These are phyloP conservation scores for Probosciger aterrimus DNA, from an alignment of 2,113 vertebrate species.

Conservation along the genomic window DNA sequence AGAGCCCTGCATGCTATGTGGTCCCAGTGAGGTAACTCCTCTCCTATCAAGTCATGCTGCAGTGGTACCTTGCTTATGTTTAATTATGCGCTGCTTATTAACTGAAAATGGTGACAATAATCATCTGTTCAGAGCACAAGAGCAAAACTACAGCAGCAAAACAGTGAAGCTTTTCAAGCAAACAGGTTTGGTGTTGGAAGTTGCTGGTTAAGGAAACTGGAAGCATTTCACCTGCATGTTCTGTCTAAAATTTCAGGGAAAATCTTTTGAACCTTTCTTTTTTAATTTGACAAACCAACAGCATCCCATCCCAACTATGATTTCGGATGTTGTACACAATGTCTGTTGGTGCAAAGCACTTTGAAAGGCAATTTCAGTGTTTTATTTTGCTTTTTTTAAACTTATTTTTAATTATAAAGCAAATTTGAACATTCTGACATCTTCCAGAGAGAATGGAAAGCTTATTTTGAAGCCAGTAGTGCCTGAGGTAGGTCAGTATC, in stretches of 20 bases:
- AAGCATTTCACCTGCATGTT: neutral
- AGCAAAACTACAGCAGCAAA: neutral
- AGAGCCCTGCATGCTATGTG: neutral
- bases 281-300: neutral
- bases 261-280: neutral
- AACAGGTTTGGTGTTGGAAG: neutral
- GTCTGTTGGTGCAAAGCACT: neutral
- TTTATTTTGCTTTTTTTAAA: neutral
- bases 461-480: neutral
- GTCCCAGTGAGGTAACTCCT: neutral
- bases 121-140: neutral
- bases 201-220: neutral
- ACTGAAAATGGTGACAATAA: neutral
- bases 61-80: neutral
- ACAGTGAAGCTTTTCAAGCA: neutral
- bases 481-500: neutral
- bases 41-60: neutral
- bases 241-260: neutral
- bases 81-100: neutral
- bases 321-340: neutral
- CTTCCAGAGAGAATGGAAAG: neutral
- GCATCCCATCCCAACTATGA: neutral
- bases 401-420: neutral
- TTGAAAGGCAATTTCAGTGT: neutral
- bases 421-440: neutral